Evolutionary conservation across 2,113 vertebrate species (phyloP).

Genomic region (Crotalus tigris): DNA sequence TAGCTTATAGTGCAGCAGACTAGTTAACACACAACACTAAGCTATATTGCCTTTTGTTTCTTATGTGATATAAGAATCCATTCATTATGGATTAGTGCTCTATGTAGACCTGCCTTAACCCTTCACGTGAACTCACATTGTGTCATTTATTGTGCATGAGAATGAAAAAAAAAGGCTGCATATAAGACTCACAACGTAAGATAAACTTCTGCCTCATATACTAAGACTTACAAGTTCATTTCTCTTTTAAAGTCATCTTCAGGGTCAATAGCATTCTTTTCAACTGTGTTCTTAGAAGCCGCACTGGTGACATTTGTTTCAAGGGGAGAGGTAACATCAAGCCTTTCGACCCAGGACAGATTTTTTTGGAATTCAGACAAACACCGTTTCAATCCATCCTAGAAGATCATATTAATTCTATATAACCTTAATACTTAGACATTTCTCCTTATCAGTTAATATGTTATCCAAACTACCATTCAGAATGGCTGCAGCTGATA

Average conservation of each 20-base stretch:
- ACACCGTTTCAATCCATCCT: constrained; percentile 85
- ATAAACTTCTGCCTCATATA: neutral
- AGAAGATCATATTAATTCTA: constrained; percentile 9
- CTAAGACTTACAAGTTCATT: constrained; percentile 89
- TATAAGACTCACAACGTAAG: rapidly evolving
- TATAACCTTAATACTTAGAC: neutral
- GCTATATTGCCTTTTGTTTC: neutral
- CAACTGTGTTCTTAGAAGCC: constrained; percentile 34
- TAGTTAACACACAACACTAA: neutral
- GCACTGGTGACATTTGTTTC: constrained; percentile 64
- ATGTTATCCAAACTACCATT: neutral
- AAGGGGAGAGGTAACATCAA: constrained; percentile 81
- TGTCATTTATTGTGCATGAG: too few relatives aligned
- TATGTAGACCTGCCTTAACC: neutral
- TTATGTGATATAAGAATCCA: neutral
- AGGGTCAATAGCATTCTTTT: constrained; percentile 65
- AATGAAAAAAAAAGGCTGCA: rapidly evolving
- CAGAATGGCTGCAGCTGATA: neutral
- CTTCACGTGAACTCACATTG: neutral
- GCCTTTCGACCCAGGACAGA: constrained; percentile 88
- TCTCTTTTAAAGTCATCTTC: constrained; percentile 95
- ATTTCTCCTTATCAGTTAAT: neutral
- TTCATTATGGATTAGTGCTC: neutral
- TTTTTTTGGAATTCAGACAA: constrained; percentile 79
- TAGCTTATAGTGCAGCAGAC: neutral